Evolutionary conservation across 1,140 invertebrate species (phyloP).

Genomic region (Sitobion miscanthi): DNA sequence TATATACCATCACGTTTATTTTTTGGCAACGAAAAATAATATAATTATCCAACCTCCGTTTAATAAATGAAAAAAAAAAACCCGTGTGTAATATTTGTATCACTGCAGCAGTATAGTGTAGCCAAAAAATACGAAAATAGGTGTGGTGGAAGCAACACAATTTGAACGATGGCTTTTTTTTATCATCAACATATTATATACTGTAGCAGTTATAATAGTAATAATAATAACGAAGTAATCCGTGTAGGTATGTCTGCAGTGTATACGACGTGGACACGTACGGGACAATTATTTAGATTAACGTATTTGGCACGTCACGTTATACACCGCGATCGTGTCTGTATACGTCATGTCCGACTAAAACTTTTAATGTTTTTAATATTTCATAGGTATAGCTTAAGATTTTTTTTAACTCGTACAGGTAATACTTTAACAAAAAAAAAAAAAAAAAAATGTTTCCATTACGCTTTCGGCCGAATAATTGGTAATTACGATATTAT

Average conservation of each 20-base stretch:
- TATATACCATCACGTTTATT: neutral
- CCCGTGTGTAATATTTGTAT: slow-evolving; percentile 19
- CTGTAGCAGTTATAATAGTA: neutral
- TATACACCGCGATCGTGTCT: neutral
- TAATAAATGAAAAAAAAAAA: neutral
- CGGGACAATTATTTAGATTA: slow-evolving; percentile 1
- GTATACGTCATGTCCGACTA: neutral
- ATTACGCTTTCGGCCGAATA: neutral
- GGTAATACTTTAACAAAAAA: neutral
- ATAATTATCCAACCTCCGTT: slow-evolving; percentile 9
- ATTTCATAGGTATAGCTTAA: neutral
- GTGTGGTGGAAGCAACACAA: neutral
- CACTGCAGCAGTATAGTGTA: neutral
- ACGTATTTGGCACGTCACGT: neutral
- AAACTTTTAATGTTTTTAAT: neutral
- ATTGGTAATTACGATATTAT: neutral
- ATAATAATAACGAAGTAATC: slow-evolving; percentile 1
- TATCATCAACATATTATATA: neutral
- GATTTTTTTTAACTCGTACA: neutral
- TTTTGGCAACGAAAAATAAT: slow-evolving; percentile 26
- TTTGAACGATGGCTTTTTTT: neutral
- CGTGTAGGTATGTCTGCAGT: neutral
- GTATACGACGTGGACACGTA: neutral
- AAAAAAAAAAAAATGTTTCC: neutral
- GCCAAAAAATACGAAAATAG: slow-evolving; percentile 6